Percentiles rank a stretch among this genome's conserved stretches.
Evolutionary conservation across 2,888 invertebrate genomes (phyloP).

Genomic region (Drosophila cognata): DNA sequence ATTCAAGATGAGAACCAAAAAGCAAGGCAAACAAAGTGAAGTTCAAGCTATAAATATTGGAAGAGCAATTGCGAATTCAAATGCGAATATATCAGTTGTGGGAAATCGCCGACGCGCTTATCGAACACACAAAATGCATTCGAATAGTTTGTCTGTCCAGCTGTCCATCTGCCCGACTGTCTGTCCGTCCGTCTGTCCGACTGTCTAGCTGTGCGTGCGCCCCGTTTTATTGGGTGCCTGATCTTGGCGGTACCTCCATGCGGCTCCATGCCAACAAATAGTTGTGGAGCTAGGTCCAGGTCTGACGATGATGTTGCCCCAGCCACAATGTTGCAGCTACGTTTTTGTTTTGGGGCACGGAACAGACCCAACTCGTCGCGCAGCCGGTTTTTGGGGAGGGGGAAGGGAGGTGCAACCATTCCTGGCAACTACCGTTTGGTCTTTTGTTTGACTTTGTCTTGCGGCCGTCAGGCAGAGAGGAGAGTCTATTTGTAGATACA

Average conservation of each 20-base stretch:
- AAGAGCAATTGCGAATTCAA: slow-evolving; percentile 65
- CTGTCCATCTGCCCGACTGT: background rate
- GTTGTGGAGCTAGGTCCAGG: slow-evolving; percentile 30
- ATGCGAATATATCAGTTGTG: slow-evolving; percentile 70
- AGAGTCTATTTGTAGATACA: slow-evolving; percentile 78
- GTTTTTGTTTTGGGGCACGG: slow-evolving; percentile 10
- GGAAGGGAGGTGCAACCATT: slow-evolving; percentile 47
- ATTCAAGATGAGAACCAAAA: slow-evolving; percentile 27
- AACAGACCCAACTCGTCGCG: slow-evolving; percentile 19
- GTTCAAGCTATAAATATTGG: slow-evolving; percentile 64
- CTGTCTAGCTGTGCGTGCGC: slow-evolving; percentile 15
- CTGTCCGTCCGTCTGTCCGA: slow-evolving; percentile 20
- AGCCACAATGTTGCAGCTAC: slow-evolving; percentile 67
- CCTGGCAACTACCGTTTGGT: slow-evolving; percentile 80
- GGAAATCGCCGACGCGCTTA: slow-evolving; percentile 63
- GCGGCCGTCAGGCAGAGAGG: slow-evolving; percentile 62
- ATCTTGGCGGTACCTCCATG: slow-evolving; percentile 16
- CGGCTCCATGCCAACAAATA: slow-evolving; percentile 51
- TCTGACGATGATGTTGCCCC: slow-evolving; percentile 26
- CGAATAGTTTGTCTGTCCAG: slow-evolving; percentile 41
- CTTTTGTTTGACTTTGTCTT: slow-evolving; percentile 80
- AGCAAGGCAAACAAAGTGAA: slow-evolving; percentile 11
- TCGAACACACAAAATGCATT: slow-evolving; percentile 77
- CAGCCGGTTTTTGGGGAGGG: slow-evolving; percentile 58
- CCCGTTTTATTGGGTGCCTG: slow-evolving; percentile 46